Base-by-base conservation (phyloP, 2,113 vertebrate genomes). In the Saccopteryx leptura region DNA sequence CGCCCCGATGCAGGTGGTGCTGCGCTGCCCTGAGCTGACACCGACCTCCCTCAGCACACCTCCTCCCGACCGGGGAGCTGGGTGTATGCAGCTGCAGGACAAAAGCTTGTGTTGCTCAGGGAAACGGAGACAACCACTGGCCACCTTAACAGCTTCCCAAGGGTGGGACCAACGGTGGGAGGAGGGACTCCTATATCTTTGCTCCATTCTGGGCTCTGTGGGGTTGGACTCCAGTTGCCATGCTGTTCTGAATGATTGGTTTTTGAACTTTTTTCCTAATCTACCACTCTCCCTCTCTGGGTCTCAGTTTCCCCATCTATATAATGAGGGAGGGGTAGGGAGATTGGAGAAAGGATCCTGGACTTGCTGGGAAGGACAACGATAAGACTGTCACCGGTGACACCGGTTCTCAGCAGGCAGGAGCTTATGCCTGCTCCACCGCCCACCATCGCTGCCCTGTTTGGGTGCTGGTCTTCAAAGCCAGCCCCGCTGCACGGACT, bases 241-340 rank as follows among this genome's bases (percentile, higher is more conserved):
- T 14, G 24, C 2, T 69, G 28, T 60, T 94, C 28, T 14, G 23
- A 50, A 72, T 46, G 61, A 13, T 4, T 85, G 81, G 81, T 13
- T 86, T 52, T 72, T 9, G 66, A 60, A 39, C 11, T 9, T 52
- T 54, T 33, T 39, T 26, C 26, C 26, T 31, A 68, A 52, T 58
- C 33, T n/a, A 17, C 60, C 78, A 11, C 39, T 69, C 58, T 75
- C 23, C 31, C 82, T 83, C 63, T 58, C 91, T 18, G 17, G 75
- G 56, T 50, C 88, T 96, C 93, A 28, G 58, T 80, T 92, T 94
- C 75, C 86, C 68, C n/a, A 14, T 19, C 72, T 24, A 21, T 33
- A 69, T 18, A 2, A 2, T 15, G 9, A 3, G 19, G 33, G 17
- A 28, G 19, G 58, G 58, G 33, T 5, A 1, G 21, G 28, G 15